Conservation (phyloP, 2,888 invertebrate species). For the Himalopsyche kuldschensis region DNA sequence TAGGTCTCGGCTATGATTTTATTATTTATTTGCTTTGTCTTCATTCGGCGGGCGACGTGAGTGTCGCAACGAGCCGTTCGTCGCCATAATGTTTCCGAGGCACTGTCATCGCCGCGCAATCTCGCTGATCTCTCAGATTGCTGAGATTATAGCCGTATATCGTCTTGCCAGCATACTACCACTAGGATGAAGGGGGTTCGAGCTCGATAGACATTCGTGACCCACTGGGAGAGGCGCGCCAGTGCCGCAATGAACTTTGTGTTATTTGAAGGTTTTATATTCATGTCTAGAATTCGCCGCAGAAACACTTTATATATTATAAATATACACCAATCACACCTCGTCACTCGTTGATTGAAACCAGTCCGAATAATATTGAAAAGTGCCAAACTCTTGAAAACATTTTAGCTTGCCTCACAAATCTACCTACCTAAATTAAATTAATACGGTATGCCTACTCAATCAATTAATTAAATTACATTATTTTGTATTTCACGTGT, state of each 20-base stretch:
- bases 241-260: neutral
- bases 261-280: too few relatives aligned
- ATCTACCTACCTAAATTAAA: too few relatives aligned
- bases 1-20: neutral
- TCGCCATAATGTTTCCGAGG: neutral
- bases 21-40: neutral
- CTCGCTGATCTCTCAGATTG: neutral
- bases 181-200: neutral
- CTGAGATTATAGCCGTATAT: neutral
- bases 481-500: too few relatives aligned
- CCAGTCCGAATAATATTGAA: too few relatives aligned
- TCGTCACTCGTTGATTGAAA: too few relatives aligned
- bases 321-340: too few relatives aligned
- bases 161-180: neutral
- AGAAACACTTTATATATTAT: too few relatives aligned
- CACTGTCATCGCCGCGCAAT: neutral
- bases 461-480: too few relatives aligned
- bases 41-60: neutral
- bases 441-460: too few relatives aligned
- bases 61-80: neutral
- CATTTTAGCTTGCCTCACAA: too few relatives aligned
- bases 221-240: neutral
- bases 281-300: too few relatives aligned
- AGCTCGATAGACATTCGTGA: neutral
- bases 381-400: too few relatives aligned